Percentiles rank a stretch among this genome's conserved stretches.
These are phyloP conservation scores for Sardina pilchardus DNA, from an alignment of 2,113 vertebrate genomes.

Conservation along the genomic window DNA sequence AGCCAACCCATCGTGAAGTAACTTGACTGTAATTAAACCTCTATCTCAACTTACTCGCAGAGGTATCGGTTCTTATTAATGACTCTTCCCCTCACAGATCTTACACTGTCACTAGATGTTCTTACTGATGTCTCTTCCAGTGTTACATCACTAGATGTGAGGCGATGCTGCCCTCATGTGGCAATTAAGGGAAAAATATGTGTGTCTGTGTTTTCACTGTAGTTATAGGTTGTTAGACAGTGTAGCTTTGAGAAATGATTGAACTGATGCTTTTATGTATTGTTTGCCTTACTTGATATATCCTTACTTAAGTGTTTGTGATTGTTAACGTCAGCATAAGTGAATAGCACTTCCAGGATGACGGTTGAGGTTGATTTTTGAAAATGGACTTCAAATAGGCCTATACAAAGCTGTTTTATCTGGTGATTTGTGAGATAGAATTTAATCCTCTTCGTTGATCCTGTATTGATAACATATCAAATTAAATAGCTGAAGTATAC, in stretches of 20 bases:
- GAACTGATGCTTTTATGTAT: not conserved
- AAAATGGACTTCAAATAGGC: not conserved
- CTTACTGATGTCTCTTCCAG: slow-evolving; percentile 40
- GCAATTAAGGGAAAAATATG: not conserved
- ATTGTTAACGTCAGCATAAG: not conserved
- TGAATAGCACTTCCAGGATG: not conserved
- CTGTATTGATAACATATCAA: not conserved
- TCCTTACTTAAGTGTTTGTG: not conserved
- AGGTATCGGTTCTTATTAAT: slow-evolving; percentile 49
- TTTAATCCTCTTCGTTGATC: not conserved
- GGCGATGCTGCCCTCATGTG: slow-evolving; percentile 71
- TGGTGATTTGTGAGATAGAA: not conserved
- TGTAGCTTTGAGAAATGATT: not conserved
- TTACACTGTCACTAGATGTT: no score
- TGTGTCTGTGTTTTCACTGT: not conserved
- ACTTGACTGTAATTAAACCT: slow-evolving; percentile 56
- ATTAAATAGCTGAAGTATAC: not conserved
- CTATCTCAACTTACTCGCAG: slow-evolving; percentile 65
- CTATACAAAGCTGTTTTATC: not conserved
- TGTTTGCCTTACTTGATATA: not conserved
- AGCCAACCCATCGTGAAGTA: slow-evolving; percentile 62
- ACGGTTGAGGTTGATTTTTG: not conserved
- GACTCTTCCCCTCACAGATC: slow-evolving; percentile 64
- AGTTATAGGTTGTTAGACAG: not conserved
- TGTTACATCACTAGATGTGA: slow-evolving; percentile 45